phyloP scores from a whole-genome alignment of 2,113 vertebrate genomes.

The Pachycephala philippinensis region DNA sequence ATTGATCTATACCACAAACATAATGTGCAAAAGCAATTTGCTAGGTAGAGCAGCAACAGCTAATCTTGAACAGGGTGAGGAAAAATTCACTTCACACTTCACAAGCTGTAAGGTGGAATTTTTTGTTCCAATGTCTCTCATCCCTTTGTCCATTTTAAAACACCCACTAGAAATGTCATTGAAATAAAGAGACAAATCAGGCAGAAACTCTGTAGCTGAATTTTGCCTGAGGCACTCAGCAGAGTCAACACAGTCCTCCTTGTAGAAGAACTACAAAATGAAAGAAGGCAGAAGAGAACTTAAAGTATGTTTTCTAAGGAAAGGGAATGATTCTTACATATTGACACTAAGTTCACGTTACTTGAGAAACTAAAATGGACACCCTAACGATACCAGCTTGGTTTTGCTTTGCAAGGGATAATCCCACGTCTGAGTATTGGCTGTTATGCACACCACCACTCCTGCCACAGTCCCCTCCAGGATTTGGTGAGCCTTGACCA shows the following conservation, averaged over 20 bases:
- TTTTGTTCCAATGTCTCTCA: not conserved
- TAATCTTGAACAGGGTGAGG: not conserved
- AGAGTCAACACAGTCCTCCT: not conserved
- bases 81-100: not conserved
- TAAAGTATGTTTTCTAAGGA: not conserved
- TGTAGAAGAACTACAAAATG: not conserved
- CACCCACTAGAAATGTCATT: not conserved
- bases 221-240: not conserved
- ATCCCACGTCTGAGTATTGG: not conserved
- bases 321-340: not conserved
- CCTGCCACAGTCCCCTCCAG: not conserved
- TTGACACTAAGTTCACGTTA: not conserved
- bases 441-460: not conserved
- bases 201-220: not conserved
- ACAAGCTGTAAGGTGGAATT: not conserved
- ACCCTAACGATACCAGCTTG: not conserved
- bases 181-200: not conserved
- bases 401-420: not conserved
- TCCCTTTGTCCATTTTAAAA: not conserved
- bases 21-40: not conserved
- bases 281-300: not conserved
- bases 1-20: not conserved
- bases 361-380: not conserved
- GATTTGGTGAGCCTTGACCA: not conserved
- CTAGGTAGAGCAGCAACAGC: not conserved